Evolutionary conservation across 1,140 invertebrate genomes (phyloP).

Genomic region (Drosophila miranda): DNA sequence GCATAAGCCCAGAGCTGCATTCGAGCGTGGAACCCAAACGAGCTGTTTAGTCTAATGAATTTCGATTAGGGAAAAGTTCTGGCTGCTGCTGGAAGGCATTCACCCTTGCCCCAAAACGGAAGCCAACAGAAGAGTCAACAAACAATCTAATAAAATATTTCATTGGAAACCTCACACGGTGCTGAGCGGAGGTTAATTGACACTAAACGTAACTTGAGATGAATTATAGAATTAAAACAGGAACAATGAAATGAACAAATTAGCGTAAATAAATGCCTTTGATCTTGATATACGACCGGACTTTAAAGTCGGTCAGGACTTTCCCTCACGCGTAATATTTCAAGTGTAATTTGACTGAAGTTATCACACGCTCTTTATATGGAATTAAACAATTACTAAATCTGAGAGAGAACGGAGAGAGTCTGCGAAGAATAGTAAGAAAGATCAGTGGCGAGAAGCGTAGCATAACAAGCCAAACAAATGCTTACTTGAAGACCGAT

Average conservation of each 20-base stretch:
- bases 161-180: not conserved
- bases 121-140: not conserved
- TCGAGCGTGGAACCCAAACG: conserved; percentile 13
- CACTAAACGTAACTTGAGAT: no score
- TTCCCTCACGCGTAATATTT: conserved; percentile 26
- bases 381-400: conserved; percentile 38
- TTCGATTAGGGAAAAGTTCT: conserved; percentile 25
- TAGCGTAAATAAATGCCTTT: conserved; percentile 19
- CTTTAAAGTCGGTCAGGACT: conserved; percentile 13
- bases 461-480: conserved; percentile 43
- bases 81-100: not conserved
- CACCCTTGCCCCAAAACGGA: conserved; percentile 4
- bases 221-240: not conserved
- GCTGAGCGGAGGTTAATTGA: no score
- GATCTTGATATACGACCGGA: conserved; percentile 27
- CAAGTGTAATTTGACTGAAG: not conserved
- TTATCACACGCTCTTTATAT: conserved; percentile 35
- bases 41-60: conserved; percentile 22
- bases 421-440: conserved; percentile 14
- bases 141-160: not conserved
- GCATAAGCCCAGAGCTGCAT: conserved; percentile 13
- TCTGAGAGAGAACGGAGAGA: conserved; percentile 17
- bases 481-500: conserved; percentile 46
- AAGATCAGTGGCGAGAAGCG: conserved; percentile 44
- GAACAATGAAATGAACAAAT: conserved; percentile 3